Evolutionary conservation across 2,113 vertebrate species (phyloP).

Genomic region (Bufo bufo): DNA sequence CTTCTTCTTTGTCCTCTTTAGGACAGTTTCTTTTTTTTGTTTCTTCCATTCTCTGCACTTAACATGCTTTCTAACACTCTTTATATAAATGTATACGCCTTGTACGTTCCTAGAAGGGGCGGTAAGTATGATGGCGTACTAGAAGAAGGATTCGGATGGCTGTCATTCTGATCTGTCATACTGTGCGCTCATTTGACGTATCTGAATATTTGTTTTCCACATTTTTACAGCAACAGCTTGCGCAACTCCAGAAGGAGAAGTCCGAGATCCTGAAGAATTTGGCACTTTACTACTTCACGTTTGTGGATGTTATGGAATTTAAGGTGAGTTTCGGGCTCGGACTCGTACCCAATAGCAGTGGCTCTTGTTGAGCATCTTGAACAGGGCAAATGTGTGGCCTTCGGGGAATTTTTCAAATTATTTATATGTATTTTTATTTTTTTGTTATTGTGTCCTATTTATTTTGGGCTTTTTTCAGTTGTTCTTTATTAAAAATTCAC

Average conservation of each 20-base stretch:
- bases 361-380: not conserved
- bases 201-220: constrained; percentile 64
- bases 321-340: constrained; percentile 78
- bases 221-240: constrained; percentile 94
- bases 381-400: no score
- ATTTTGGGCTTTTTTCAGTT: no score
- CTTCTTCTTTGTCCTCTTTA: constrained; percentile 64
- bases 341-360: not conserved
- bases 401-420: no score
- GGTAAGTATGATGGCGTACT: constrained; percentile 17
- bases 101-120: not conserved
- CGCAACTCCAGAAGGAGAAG: constrained; percentile 98
- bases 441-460: no score
- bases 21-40: constrained; percentile 56
- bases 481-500: no score
- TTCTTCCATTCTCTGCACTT: constrained; percentile 63
- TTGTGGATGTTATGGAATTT: constrained; percentile 99
- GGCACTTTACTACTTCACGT: constrained; percentile 98
- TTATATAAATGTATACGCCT: not conserved
- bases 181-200: not conserved
- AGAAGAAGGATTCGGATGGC: not conserved
- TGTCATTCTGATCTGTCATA: not conserved
- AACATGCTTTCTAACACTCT: constrained; percentile 57
- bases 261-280: constrained; percentile 98
- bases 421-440: no score